These are phyloP conservation scores for Trichogramma pretiosum DNA, from an alignment of 1,140 invertebrate species.

Conservation along the genomic window DNA sequence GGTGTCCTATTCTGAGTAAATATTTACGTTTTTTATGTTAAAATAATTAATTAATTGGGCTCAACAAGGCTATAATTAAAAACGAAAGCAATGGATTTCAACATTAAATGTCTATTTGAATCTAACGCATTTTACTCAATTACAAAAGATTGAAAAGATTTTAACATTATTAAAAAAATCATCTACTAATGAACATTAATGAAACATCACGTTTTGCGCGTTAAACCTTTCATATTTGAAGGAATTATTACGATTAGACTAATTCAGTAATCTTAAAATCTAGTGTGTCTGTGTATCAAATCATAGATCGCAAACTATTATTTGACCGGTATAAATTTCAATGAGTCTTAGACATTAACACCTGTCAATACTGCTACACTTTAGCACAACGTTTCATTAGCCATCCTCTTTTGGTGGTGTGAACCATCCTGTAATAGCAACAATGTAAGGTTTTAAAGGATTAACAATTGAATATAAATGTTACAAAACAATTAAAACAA, in stretches of 20 bases:
- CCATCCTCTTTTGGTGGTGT: conserved; percentile 81
- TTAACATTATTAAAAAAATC: too few relatives aligned
- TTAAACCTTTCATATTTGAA: conserved; percentile 33
- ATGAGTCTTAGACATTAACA: conserved; percentile 42
- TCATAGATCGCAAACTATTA: conserved; percentile 40
- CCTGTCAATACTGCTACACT: conserved; percentile 29
- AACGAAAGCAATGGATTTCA: too few relatives aligned
- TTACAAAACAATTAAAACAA: neutral
- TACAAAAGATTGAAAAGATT: too few relatives aligned
- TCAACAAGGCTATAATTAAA: too few relatives aligned
- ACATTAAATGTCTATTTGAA: too few relatives aligned
- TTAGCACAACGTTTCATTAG: conserved; percentile 47
- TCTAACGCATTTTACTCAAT: too few relatives aligned
- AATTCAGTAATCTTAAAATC: conserved; percentile 40
- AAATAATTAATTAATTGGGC: too few relatives aligned
- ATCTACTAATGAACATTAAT: too few relatives aligned
- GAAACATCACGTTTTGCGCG: conserved; percentile 29
- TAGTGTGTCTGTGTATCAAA: conserved; percentile 45
- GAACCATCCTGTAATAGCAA: conserved; percentile 64
- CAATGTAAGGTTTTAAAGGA: conserved; percentile 9
- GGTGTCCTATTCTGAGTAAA: too few relatives aligned
- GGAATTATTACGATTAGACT: conserved; percentile 37
- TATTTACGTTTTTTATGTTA: too few relatives aligned
- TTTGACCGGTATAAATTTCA: conserved; percentile 38
- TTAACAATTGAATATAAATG: neutral